phyloP scores from a whole-genome alignment of 2,113 vertebrate genomes.

The Neotoma lepida region DNA sequence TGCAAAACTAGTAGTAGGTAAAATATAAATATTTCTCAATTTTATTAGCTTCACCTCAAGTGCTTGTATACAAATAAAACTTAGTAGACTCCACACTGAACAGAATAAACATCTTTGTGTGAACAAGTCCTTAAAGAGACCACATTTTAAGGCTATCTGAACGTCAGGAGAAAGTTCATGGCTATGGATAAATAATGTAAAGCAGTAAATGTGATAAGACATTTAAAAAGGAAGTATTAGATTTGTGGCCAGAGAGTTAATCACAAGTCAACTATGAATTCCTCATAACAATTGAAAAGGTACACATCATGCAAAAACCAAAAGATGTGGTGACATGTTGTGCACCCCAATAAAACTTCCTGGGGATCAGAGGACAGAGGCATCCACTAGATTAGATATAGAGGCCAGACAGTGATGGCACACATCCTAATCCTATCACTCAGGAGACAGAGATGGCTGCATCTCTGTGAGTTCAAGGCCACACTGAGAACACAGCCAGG shows the following conservation, averaged over 20 bases:
- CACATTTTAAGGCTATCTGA: background rate
- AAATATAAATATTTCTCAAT: too few relatives aligned
- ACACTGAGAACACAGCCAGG: too few relatives aligned
- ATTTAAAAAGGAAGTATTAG: background rate
- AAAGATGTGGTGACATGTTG: too few relatives aligned
- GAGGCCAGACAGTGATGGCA: too few relatives aligned
- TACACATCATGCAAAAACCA: background rate
- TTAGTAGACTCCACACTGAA: background rate
- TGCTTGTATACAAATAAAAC: background rate
- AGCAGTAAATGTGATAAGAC: background rate
- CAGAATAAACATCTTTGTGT: background rate
- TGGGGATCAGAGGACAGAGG: too few relatives aligned
- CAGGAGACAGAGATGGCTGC: too few relatives aligned
- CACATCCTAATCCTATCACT: too few relatives aligned
- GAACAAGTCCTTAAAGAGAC: background rate
- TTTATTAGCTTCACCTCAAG: too few relatives aligned
- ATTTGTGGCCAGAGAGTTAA: background rate
- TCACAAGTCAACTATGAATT: background rate
- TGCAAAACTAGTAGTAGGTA: too few relatives aligned
- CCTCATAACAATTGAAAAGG: background rate
- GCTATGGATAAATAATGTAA: background rate
- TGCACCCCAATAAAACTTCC: too few relatives aligned
- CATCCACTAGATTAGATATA: too few relatives aligned
- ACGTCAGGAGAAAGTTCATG: background rate
- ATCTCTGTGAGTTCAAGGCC: too few relatives aligned